phyloP scores from a whole-genome alignment of 2,888 invertebrate species.

The Thereva unica region DNA sequence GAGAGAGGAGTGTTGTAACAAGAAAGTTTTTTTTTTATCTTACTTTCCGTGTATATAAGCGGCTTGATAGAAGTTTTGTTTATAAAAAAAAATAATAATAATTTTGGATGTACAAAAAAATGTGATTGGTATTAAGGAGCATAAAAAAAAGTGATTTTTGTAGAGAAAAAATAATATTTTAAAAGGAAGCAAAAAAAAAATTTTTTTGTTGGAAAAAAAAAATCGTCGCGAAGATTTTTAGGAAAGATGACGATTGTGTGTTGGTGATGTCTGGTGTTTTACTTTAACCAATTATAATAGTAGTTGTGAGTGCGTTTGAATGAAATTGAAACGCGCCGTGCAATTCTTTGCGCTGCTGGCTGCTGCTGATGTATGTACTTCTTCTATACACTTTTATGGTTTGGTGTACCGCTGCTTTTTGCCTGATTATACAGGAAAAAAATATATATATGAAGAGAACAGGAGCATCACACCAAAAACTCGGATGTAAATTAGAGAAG shows the following conservation, averaged over 20 bases:
- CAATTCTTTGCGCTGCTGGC: constrained; percentile 29
- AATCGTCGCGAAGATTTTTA: constrained; percentile 12
- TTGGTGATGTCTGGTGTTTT: constrained; percentile 36
- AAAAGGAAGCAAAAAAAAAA: too few relatives aligned
- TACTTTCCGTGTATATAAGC: not conserved
- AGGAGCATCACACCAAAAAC: too few relatives aligned
- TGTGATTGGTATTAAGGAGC: constrained; percentile 6
- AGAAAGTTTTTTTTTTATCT: too few relatives aligned
- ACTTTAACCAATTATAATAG: constrained; percentile 26
- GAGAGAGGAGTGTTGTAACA: constrained; percentile 1
- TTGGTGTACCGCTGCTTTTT: too few relatives aligned
- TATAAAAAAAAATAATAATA: constrained; percentile 16
- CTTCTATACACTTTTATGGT: not conserved
- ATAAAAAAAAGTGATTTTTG: constrained; percentile 18
- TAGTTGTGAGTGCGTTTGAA: constrained; percentile 37
- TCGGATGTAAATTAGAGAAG: too few relatives aligned
- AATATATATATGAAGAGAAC: too few relatives aligned
- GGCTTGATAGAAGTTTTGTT: constrained; percentile 24
- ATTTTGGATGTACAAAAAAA: not conserved
- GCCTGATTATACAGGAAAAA: too few relatives aligned
- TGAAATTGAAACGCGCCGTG: constrained; percentile 38
- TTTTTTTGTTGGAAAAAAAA: constrained; percentile 3
- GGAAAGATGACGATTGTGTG: constrained; percentile 8
- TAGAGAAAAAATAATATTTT: not conserved
- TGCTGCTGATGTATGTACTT: constrained; percentile 15